A percentile compares a stretch with the other conserved stretches of the same genome.
phyloP scores from a whole-genome alignment of 2,888 invertebrate genomes.

The Slavum lentiscoides region DNA sequence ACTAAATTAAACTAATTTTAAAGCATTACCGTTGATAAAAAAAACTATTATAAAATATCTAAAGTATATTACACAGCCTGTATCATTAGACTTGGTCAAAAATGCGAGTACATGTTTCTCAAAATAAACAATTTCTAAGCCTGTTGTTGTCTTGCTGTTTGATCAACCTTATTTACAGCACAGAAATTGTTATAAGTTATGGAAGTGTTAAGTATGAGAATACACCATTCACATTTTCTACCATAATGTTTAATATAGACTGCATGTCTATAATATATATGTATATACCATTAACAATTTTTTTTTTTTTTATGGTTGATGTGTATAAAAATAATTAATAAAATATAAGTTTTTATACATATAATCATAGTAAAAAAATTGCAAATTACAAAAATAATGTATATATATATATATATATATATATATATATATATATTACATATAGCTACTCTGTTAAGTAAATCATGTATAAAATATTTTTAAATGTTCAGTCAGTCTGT shows the following conservation, averaged over 20 bases:
- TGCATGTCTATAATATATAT: not conserved
- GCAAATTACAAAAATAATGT: not conserved
- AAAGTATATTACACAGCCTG: not conserved
- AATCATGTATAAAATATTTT: conserved; percentile 14
- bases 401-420: conserved; percentile 14
- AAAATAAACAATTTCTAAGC: not conserved
- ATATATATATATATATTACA: conserved; percentile 1
- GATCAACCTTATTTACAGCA: not conserved
- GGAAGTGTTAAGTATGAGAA: not conserved
- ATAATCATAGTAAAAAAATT: not conserved
- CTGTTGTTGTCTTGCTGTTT: not conserved
- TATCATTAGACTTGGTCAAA: conserved; percentile 7
- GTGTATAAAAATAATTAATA: conserved; percentile 1
- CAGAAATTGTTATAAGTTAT: not conserved
- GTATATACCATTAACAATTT: not conserved
- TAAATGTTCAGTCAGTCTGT: conserved; percentile 34
- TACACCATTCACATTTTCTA: not conserved
- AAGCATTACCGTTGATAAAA: not conserved
- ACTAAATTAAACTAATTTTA: conserved; percentile 15
- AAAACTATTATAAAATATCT: not conserved
- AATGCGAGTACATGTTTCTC: not conserved
- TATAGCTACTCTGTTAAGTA: conserved; percentile 35
- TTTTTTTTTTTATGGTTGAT: not conserved
- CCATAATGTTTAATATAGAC: conserved; percentile 10
- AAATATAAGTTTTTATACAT: conserved; percentile 6